Percentiles rank a stretch among this genome's conserved stretches.
These are phyloP conservation scores for Drosophila seclusa DNA, from an alignment of 2,888 invertebrate species.

Conservation along the genomic window DNA sequence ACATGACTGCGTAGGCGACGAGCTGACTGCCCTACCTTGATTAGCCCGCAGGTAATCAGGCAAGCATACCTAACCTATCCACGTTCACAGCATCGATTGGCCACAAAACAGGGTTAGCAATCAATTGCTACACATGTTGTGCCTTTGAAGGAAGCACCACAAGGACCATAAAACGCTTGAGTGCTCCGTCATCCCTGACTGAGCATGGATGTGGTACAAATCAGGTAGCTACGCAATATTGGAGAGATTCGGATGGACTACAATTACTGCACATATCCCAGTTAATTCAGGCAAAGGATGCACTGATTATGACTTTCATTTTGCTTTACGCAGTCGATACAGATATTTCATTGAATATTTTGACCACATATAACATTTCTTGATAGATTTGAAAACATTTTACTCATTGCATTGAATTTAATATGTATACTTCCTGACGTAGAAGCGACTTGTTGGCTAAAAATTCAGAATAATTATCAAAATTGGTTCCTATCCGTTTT, in stretches of 20 bases:
- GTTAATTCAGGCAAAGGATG: not conserved
- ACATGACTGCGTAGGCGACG: conserved; percentile 12
- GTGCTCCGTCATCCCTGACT: conserved; percentile 5
- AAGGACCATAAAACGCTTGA: conserved; percentile 49
- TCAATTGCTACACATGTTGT: conserved; percentile 60
- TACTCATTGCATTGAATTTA: not conserved
- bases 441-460: not conserved
- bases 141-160: conserved; percentile 43
- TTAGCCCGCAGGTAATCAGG: conserved; percentile 55
- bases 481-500: not conserved
- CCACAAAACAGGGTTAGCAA: conserved; percentile 47
- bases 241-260: not conserved
- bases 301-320: not conserved
- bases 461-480: not conserved
- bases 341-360: not conserved
- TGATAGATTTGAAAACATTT: not conserved
- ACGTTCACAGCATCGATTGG: conserved; percentile 4
- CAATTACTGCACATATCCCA: not conserved
- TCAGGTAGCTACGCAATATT: not conserved
- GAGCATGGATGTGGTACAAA: not conserved
- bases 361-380: not conserved
- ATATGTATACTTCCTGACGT: not conserved
- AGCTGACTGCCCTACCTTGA: conserved; percentile 27
- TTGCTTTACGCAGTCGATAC: not conserved
- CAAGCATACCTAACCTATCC: conserved; percentile 2